Conservation (phyloP, 2,113 vertebrate genomes). For the Anolis sagrei region DNA sequence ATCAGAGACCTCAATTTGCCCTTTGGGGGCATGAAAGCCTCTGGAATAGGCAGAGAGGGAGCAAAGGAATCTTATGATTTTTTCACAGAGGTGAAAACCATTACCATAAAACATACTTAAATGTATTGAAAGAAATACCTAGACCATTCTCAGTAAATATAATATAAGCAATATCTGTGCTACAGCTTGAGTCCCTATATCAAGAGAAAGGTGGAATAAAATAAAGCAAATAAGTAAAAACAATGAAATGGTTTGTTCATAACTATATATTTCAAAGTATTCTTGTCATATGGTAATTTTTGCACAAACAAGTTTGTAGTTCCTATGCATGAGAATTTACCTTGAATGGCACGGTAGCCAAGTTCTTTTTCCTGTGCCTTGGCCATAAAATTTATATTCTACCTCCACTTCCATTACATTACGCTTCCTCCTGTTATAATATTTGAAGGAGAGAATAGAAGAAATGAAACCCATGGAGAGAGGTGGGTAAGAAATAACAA, state of each 20-base stretch:
- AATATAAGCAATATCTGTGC: not conserved
- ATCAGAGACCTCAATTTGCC: conserved; percentile 95
- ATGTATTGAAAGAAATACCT: accelerated
- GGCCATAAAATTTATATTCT: no score
- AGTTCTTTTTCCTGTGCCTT: no score
- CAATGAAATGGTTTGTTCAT: not conserved
- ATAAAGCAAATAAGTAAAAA: no score
- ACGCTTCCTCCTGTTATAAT: no score
- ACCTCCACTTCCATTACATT: no score
- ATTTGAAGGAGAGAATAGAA: not conserved
- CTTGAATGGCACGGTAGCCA: no score
- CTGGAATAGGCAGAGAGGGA: conserved; percentile 93
- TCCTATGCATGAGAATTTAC: no score
- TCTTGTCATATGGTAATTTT: no score
- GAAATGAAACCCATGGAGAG: not conserved
- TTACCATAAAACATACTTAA: conserved; percentile 92
- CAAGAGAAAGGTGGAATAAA: no score
- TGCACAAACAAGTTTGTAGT: no score
- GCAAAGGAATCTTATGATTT: conserved; percentile 93
- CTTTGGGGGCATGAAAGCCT: conserved; percentile 96
- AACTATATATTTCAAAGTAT: not conserved
- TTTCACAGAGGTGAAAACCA: conserved; percentile 95
- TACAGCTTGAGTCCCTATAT: not conserved
- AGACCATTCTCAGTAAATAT: not conserved
- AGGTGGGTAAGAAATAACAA: no score